These are phyloP conservation scores for Cydia amplana DNA, from an alignment of 1,140 invertebrate species.

Conservation along the genomic window DNA sequence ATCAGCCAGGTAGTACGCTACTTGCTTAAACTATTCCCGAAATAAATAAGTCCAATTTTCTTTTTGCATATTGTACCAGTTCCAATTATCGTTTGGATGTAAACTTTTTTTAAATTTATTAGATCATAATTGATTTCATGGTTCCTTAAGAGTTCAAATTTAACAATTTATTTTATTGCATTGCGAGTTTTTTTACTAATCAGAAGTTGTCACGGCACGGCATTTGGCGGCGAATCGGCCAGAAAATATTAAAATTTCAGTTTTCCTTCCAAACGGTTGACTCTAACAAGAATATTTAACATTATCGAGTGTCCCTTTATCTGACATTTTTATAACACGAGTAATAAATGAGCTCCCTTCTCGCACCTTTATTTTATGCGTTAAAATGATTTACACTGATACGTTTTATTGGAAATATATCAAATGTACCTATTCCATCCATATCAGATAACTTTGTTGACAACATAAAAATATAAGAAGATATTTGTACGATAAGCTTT, in stretches of 20 bases:
- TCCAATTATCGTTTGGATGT: too few relatives aligned
- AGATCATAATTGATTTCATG: too few relatives aligned
- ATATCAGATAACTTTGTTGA: not conserved
- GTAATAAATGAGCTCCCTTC: constrained; percentile 12
- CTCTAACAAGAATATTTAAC: constrained; percentile 23
- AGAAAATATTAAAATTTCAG: not conserved
- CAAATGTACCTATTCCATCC: not conserved
- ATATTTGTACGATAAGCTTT: not conserved
- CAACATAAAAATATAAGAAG: not conserved
- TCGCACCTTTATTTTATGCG: not conserved
- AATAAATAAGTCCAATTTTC: too few relatives aligned
- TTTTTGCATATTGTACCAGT: too few relatives aligned
- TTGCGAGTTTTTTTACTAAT: not conserved
- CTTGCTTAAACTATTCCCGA: too few relatives aligned
- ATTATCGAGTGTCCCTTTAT: constrained; percentile 23
- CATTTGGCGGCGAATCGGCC: not conserved
- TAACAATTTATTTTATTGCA: not conserved
- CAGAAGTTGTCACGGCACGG: not conserved
- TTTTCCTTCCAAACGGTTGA: constrained; percentile 2
- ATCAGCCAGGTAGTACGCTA: too few relatives aligned
- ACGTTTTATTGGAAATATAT: constrained; percentile 29
- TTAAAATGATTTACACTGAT: not conserved
- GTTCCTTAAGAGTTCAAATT: not conserved
- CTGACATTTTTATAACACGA: constrained; percentile 16
- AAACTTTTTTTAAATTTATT: too few relatives aligned